phyloP scores from a whole-genome alignment of 2,888 invertebrate genomes.

The Brachypterus glaber region DNA sequence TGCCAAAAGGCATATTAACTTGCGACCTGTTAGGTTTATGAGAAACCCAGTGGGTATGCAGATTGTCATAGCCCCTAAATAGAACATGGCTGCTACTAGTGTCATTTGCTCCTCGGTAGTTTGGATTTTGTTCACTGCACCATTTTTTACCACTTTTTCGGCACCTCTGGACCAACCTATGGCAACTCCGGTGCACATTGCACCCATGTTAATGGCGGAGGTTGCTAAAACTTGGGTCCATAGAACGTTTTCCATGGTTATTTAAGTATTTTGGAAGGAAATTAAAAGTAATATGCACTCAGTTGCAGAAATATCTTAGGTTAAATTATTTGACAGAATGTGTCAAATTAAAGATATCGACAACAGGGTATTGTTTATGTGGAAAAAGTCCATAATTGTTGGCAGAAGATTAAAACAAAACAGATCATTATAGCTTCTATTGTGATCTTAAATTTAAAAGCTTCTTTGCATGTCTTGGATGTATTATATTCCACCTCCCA shows the following conservation, averaged over 20 bases:
- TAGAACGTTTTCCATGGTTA: too few relatives aligned
- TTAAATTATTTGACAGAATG: too few relatives aligned
- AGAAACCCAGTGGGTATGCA: conserved; percentile 57
- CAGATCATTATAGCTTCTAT: conserved; percentile 58
- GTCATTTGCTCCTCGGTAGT: conserved; percentile 38
- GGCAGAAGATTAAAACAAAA: conserved; percentile 77
- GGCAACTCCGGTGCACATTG: neutral
- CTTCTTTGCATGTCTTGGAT: conserved; percentile 32
- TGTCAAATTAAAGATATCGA: too few relatives aligned
- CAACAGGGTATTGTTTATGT: too few relatives aligned
- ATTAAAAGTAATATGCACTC: too few relatives aligned
- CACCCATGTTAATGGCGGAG: neutral
- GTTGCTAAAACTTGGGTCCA: neutral
- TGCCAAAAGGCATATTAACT: conserved; percentile 53
- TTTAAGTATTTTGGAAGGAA: too few relatives aligned
- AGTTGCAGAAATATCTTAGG: too few relatives aligned
- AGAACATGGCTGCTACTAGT: conserved; percentile 50
- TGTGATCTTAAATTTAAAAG: conserved; percentile 20
- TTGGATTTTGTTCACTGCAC: neutral
- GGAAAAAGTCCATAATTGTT: too few relatives aligned
- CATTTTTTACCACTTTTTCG: neutral
- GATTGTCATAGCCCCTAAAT: conserved; percentile 60
- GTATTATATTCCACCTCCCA: conserved; percentile 65
- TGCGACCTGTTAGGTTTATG: conserved; percentile 51
- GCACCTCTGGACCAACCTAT: too few relatives aligned